Conservation (phyloP, 2,888 invertebrate species). For the Cheilosia variabilis region DNA sequence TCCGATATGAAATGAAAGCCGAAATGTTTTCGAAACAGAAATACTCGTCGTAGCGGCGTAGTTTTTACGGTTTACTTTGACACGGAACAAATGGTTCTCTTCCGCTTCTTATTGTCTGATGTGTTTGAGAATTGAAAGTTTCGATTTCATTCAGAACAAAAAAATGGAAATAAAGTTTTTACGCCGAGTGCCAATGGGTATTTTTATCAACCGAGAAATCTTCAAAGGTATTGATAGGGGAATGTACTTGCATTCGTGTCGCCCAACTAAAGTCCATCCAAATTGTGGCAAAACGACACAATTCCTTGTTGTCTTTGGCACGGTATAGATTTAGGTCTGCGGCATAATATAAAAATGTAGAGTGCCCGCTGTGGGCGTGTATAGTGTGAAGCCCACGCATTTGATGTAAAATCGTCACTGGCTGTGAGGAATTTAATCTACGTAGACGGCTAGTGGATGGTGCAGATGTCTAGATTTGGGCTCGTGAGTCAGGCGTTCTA, state of each 20-base stretch:
- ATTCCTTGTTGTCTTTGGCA: constrained; percentile 54
- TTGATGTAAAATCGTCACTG: constrained; percentile 29
- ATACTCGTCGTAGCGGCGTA: background rate
- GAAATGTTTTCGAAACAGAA: background rate
- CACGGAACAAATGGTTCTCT: constrained; percentile 33
- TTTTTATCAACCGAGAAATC: background rate
- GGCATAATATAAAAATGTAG: background rate
- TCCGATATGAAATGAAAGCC: background rate
- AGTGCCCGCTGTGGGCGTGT: constrained; percentile 32
- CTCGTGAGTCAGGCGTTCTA: constrained; percentile 22
- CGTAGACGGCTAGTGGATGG: constrained; percentile 17
- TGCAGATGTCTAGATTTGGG: constrained; percentile 25
- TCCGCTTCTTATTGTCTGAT: constrained; percentile 6
- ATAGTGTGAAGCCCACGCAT: background rate
- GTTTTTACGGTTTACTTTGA: constrained; percentile 22
- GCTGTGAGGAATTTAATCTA: constrained; percentile 22
- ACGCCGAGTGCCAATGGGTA: background rate
- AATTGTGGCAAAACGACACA: constrained; percentile 1
- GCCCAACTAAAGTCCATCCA: constrained; percentile 1
- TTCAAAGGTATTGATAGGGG: constrained; percentile 17
- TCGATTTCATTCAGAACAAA: constrained; percentile 50
- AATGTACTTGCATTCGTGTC: constrained; percentile 24
- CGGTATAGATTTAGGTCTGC: constrained; percentile 41
- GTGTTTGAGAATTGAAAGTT: background rate
- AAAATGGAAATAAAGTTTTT: background rate